Conservation (phyloP, 2,797 vertebrate species). For the Anguilla obscura region DNA sequence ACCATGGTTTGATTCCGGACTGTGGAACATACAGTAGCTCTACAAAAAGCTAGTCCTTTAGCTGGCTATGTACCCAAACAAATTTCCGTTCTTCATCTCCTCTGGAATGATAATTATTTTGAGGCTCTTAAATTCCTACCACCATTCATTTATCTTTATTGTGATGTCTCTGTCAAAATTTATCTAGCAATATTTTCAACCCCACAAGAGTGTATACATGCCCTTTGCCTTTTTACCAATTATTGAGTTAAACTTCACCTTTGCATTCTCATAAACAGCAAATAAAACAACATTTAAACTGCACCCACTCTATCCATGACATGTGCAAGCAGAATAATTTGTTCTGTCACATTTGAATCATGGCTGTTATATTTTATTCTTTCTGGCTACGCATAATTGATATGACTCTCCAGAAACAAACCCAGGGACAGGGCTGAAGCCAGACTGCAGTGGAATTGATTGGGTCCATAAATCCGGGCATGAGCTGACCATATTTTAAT, state of each 20-base stretch:
- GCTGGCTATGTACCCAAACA: background rate
- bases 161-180: background rate
- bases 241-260: background rate
- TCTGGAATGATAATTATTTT: background rate
- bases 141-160: background rate
- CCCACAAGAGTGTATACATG: background rate
- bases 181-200: background rate
- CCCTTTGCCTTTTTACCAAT: background rate
- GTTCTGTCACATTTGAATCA: conserved; percentile 3
- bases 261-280: background rate
- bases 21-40: background rate
- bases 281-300: background rate
- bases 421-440: background rate
- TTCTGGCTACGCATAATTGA: background rate
- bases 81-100: background rate
- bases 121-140: background rate
- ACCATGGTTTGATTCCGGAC: background rate
- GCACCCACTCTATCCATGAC: background rate
- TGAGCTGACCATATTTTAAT: conserved; percentile 28
- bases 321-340: background rate
- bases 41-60: background rate
- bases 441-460: conserved; percentile 8
- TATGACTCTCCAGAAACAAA: conserved; percentile 14
- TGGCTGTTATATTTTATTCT: background rate
- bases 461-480: conserved; percentile 15